A percentile compares a stretch with the other conserved stretches of the same genome.
Conservation (phyloP, 2,797 vertebrate species). For the Allobates femoralis region DNA sequence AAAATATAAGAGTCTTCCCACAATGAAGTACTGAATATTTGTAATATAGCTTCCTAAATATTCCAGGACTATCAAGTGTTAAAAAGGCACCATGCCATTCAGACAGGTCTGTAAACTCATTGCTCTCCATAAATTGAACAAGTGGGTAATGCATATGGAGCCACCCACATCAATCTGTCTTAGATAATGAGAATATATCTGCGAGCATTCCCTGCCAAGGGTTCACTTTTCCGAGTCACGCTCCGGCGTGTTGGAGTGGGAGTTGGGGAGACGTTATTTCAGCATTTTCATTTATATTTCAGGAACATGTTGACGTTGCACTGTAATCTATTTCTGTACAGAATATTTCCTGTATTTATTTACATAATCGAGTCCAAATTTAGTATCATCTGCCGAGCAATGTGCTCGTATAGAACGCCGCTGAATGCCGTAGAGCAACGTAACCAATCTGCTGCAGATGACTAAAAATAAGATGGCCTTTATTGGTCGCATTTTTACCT, state of each 20-base stretch:
- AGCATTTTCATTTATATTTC: constrained; percentile 40
- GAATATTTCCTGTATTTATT: constrained; percentile 18
- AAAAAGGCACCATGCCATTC: constrained; percentile 37
- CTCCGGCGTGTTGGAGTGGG: constrained; percentile 47
- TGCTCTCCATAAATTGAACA: constrained; percentile 58
- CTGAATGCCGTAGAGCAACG: background rate
- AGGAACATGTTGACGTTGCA: background rate
- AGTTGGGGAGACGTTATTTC: constrained; percentile 43
- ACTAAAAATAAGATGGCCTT: background rate
- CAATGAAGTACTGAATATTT: background rate
- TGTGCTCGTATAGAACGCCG: background rate
- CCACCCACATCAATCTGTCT: constrained; percentile 61
- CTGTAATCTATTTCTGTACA: constrained; percentile 15
- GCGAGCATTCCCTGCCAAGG: constrained; percentile 36
- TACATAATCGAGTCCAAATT: constrained; percentile 29
- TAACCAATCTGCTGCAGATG: background rate
- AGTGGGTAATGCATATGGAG: constrained; percentile 60
- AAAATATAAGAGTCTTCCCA: background rate
- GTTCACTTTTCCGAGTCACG: constrained; percentile 60
- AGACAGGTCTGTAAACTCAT: constrained; percentile 49
- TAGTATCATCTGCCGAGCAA: background rate
- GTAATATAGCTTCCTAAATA: background rate
- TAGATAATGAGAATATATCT: constrained; percentile 40
- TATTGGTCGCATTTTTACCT: background rate
- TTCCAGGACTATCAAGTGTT: background rate